phyloP scores from a whole-genome alignment of 2,888 invertebrate genomes.

The Orthosia incerta region DNA sequence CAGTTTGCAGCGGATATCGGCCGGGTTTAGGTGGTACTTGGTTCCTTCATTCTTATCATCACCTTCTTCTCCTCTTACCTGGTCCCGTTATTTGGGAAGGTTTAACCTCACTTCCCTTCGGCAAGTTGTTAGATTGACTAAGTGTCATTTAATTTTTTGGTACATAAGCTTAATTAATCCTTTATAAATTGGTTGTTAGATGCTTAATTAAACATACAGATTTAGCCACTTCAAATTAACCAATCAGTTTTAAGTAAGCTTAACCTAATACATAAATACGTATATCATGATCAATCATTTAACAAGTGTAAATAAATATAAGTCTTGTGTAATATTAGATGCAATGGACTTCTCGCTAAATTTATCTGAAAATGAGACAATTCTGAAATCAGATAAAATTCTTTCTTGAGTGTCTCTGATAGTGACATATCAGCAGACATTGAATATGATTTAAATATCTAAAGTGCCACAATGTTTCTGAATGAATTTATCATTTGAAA shows the following conservation, averaged over 20 bases:
- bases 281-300: constrained; percentile 5
- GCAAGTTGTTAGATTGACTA: neutral
- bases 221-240: neutral
- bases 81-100: neutral
- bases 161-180: neutral
- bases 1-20: too few species aligned
- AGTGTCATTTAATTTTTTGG: neutral
- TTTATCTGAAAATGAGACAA: constrained; percentile 27
- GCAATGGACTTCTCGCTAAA: constrained; percentile 3
- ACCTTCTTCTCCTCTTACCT: neutral
- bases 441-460: constrained; percentile 19
- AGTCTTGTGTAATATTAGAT: neutral
- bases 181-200: neutral
- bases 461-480: neutral
- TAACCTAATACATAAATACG: neutral
- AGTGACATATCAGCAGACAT: constrained; percentile 8
- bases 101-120: neutral
- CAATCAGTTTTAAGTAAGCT: neutral
- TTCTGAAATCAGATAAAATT: constrained; percentile 39
- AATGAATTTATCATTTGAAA: constrained; percentile 22
- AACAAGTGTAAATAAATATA: constrained; percentile 13
- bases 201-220: neutral
- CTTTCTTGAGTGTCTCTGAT: constrained; percentile 14
- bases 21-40: neutral
- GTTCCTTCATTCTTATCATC: neutral